Evolutionary conservation across 1,140 invertebrate genomes (phyloP).

Genomic region (Ptiloglossa arizonensis): DNA sequence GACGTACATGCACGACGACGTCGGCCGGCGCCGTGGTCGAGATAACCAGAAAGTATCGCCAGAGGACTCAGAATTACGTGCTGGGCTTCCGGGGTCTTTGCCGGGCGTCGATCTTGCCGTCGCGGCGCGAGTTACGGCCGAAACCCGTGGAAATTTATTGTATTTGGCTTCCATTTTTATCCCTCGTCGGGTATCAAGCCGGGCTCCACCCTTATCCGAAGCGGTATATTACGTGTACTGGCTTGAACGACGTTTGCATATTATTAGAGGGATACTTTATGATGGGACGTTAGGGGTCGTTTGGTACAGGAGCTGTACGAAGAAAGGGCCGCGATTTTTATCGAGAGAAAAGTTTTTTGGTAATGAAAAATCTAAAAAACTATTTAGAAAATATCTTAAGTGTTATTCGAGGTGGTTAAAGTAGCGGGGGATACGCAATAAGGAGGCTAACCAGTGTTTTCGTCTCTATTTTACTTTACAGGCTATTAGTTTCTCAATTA

Average conservation of each 20-base stretch:
- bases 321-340: constrained; percentile 6
- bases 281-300: too few species aligned
- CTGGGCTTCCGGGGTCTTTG: constrained; percentile 18
- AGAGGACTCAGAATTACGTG: constrained; percentile 36
- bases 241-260: neutral
- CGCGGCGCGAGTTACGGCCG: neutral
- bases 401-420: too few species aligned
- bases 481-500: too few species aligned
- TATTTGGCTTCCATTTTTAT: constrained; percentile 34
- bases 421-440: too few species aligned
- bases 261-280: constrained; percentile 6
- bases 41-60: constrained; percentile 51
- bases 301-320: too few species aligned
- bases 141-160: constrained; percentile 21
- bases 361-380: too few species aligned
- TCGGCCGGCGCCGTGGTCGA: neutral
- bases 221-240: constrained; percentile 5
- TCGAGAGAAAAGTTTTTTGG: too few species aligned
- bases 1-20: constrained; percentile 18
- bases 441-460: too few species aligned
- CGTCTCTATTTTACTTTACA: too few species aligned
- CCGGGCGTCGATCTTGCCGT: neutral
- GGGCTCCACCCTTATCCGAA: neutral
- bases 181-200: neutral
- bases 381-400: too few species aligned